Evolutionary conservation across 1,140 invertebrate species (phyloP), one percentile per base, ranked within the genome.

Genomic region (Drosophila lacteicornis): DNA sequence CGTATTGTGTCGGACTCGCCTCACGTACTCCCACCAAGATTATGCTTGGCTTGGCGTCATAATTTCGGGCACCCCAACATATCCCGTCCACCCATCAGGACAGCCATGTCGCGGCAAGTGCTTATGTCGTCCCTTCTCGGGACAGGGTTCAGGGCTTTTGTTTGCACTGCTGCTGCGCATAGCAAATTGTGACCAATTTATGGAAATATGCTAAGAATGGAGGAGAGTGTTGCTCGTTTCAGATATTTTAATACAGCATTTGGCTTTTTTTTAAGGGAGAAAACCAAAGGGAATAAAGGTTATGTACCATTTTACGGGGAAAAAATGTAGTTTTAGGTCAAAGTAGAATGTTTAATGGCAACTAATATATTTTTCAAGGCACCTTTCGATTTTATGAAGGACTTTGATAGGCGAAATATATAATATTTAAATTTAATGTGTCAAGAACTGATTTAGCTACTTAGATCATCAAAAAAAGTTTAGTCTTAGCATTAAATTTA

Each of bases 151-250:
- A 53, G 40, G 59, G 65, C 67, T 80, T 88, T 79, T 78, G 77
- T 83, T 57, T 56, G 50, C 43, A 60, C 67, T 73, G 82, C 57
- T 88, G 70, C 67, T 82, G 75, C 63, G 87, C 73, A 82, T 87
- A 75, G 73, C 80, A 84, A 87, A 87, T 80, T 84, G 87, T 91
- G 70, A 82, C 80, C 87, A 91, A 91, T 91, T 91, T 91, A 81
- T 91, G 80, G 73, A 83, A 86, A 88, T 84, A 80, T 85, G 85
- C 77, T 66, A 33, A 65, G 67, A 40, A 69, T 45, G 30, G 46
- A 22, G 25, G 46, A 22, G 25, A 47, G 62, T 47, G 55, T 2
- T 67, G 67, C 13, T 27, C n/a, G 1, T 30, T 46, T 55, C 13
- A 38, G 49, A 65, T n/a, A n/a, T 12, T 36, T 42, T 68, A n/a